Conservation (phyloP, 2,113 vertebrate species). For the Setophaga coronata region DNA sequence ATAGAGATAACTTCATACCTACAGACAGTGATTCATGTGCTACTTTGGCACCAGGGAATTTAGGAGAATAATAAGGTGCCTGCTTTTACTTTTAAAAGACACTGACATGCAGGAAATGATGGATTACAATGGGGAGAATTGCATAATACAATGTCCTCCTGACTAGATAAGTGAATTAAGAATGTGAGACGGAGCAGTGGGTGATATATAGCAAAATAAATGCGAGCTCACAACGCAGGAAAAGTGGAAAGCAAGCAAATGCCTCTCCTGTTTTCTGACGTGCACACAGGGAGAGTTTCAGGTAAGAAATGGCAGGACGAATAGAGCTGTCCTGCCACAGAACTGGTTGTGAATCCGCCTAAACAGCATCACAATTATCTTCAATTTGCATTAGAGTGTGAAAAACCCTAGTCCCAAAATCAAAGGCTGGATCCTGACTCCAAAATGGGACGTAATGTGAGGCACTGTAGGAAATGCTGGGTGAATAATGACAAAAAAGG, state of each 20-base stretch:
- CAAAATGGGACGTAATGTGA: neutral
- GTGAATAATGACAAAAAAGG: neutral
- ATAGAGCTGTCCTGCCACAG: neutral
- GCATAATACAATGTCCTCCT: conserved; percentile 5
- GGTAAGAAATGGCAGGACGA: neutral
- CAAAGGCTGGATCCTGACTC: neutral
- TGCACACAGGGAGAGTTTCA: neutral
- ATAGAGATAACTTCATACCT: neutral
- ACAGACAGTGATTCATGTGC: conserved; percentile 18
- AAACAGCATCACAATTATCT: neutral
- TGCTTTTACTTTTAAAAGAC: conserved; percentile 32
- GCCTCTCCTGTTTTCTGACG: neutral
- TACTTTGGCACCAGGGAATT: neutral
- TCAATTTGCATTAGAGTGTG: neutral
- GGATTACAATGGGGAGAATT: conserved; percentile 8
- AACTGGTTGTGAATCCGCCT: neutral
- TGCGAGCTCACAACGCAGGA: neutral
- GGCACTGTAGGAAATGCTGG: neutral
- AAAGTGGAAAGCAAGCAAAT: neutral
- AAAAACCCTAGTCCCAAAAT: neutral
- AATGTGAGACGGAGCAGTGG: neutral
- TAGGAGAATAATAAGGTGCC: conserved; percentile 2
- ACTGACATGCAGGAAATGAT: conserved; percentile 9
- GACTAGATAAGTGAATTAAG: conserved; percentile 28
- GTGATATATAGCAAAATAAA: conserved; percentile 1